Evolutionary conservation across 2,797 vertebrate species (phyloP), one percentile per base, ranked within the genome.

Genomic region (Sebastes reedi): DNA sequence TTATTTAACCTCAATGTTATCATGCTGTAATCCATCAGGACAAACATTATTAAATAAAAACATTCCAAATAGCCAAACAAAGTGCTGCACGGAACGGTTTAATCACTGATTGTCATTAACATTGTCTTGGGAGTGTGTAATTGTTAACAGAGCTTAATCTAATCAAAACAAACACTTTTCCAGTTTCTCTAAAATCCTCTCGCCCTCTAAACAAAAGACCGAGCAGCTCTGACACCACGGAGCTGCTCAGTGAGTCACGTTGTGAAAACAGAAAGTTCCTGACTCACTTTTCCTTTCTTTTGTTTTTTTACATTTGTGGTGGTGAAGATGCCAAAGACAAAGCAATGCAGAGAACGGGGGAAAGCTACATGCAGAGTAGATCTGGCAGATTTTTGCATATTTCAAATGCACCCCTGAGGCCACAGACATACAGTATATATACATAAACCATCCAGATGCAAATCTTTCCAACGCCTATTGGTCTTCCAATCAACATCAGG

Each of bases 191-290:
- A 83, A 0, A 73, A 76, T 69, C 70, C 72, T 86, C 76, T 82
- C 30, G 60, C 27, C 46, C 46, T 39, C 13, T 16, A 68, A 84
- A 91, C 77, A 85, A 87, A 83, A 81, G 67, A 86, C 62, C 36
- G 80, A 67, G 80, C 85, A 80, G 85, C 86, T 58, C 72, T 92
- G 90, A 93, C 79, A 93, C 91, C 87, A 91, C 56, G 59, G 88
- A 82, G 84, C 59, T 8, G 87, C 90, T 91, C 83, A 56, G 59
- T 78, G 87, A 90, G 84, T 86, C 88, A 82, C 82, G 85, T 85
- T 94, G 84, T 76, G 83, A 94, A 94, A 96, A 91, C 90, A 95
- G 85, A 81, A 90, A 92, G 95, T 95, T 96, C 94, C 94, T 93
- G 89, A 89, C 91, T 94, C 94, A 87, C 90, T 95, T 95, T 95